phyloP scores from a whole-genome alignment of 1,140 invertebrate species.

The Leptinotarsa defecta region DNA sequence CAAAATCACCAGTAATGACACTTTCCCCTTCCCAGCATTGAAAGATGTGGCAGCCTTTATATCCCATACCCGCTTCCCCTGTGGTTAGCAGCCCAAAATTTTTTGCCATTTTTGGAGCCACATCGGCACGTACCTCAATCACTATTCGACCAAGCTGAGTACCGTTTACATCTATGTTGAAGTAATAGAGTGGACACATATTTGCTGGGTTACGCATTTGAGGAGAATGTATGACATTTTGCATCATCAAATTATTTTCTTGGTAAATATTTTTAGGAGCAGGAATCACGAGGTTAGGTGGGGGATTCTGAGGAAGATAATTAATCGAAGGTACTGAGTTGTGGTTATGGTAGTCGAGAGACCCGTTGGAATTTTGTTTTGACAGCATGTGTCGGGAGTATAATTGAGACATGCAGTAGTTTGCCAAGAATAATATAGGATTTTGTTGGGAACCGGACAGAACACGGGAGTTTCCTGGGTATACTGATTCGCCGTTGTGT shows the following conservation, averaged over 20 bases:
- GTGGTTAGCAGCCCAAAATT: conserved; percentile 84
- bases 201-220: conserved; percentile 60
- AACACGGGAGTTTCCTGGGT: conserved; percentile 57
- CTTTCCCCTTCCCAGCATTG: conserved; percentile 83
- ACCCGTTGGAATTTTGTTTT: conserved; percentile 65
- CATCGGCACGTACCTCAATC: conserved; percentile 82
- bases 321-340: conserved; percentile 54
- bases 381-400: conserved; percentile 69
- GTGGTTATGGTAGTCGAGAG: conserved; percentile 59
- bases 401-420: conserved; percentile 75
- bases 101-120: conserved; percentile 87
- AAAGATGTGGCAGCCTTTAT: conserved; percentile 79
- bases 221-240: conserved; percentile 55
- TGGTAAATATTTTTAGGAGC: conserved; percentile 53
- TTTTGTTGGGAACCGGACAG: conserved; percentile 58
- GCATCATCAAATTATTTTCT: conserved; percentile 52
- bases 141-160: conserved; percentile 73
- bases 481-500: conserved; percentile 60
- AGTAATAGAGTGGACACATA: conserved; percentile 73
- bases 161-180: conserved; percentile 77
- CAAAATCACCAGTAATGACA: conserved; percentile 80
- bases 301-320: conserved; percentile 53
- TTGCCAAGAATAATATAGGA: conserved; percentile 72
- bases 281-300: conserved; percentile 50
- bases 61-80: conserved; percentile 78